Base-by-base conservation (phyloP, 2,113 vertebrate species). In the Tragelaphus strepsiceros region DNA sequence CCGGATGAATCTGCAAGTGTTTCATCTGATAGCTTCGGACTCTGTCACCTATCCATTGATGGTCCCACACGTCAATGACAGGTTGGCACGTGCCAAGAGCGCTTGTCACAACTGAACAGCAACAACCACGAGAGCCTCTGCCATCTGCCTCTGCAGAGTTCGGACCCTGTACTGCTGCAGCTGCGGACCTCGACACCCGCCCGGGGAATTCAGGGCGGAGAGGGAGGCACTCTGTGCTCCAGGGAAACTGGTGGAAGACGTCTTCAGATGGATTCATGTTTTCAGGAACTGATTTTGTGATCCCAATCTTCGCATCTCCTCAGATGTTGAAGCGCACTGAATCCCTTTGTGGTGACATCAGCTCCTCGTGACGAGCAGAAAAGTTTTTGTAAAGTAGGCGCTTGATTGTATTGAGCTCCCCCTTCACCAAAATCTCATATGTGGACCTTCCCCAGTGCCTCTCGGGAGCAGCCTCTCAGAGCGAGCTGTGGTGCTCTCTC, bases 81-180 rank as follows among this genome's bases (percentile, higher is more conserved):
- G 22, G 12, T 4, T 26, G 71, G 35, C 71, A 39, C 1, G 1
- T 26, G 71, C 35, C 71, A 43, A 26, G 71, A 43, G 22, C 12
- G 3, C 43, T 12, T 26, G 35, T 7, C 39, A 43, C 22, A 32
- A 26, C 22, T 6, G 71, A 3, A 74, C 10, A 14, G 71, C 0
- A 0, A 43, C 11, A 1, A 24, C 11, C 35, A 24, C 2, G 22
- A 43, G 71, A 22, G 21, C 71, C 13, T 26, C 0, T 14, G 39
- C 71, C 71, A 0, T 7, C 71, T 43, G 22, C 71, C 39, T 26
- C 71, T 43, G 35, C 1, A 2, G 71, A 43, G 35, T 0, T 3
- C 0, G 0, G 3, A 13, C 35, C 71, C 71, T 26, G 39, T 2
- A 7, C 22, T 4, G 35, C n/a, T 39, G 35, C 19, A 13, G 35